A percentile compares a stretch with the other conserved stretches of the same genome.
phyloP scores from a whole-genome alignment of 2,797 vertebrate species.

The Parauchenoglanis ngamensis region DNA sequence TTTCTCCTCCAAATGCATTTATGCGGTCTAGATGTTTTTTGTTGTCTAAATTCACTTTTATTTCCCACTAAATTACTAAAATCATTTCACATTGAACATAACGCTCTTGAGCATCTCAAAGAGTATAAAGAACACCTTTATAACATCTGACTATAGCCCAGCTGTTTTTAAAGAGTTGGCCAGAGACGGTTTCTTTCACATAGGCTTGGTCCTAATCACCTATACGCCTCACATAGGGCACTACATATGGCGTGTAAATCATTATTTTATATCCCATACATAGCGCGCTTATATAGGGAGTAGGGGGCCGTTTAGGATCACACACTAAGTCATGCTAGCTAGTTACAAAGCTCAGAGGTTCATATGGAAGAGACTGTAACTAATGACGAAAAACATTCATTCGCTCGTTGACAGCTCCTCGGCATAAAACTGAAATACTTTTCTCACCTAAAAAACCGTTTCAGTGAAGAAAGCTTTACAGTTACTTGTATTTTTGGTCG shows the following conservation, averaged over 20 bases:
- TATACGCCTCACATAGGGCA: not conserved
- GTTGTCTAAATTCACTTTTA: not conserved
- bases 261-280: not conserved
- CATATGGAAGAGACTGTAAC: not conserved
- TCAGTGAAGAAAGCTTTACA: not conserved
- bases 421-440: not conserved
- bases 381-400: not conserved
- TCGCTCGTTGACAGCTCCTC: not conserved
- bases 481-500: not conserved
- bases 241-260: not conserved
- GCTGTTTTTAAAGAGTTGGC: too few relatives aligned
- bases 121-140: not conserved
- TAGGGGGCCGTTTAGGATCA: not conserved
- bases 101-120: not conserved
- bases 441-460: constrained; percentile 41
- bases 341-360: not conserved
- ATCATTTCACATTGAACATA: not conserved
- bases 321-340: not conserved
- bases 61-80: not conserved
- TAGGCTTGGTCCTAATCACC: not conserved
- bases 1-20: not conserved
- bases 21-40: not conserved
- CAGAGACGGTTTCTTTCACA: not conserved
- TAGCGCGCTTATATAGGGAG: not conserved
- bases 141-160: not conserved